A percentile compares a stretch with the other conserved stretches of the same genome.
Evolutionary conservation across 2,888 invertebrate species (phyloP).

Genomic region (Sarcophaga variegata): DNA sequence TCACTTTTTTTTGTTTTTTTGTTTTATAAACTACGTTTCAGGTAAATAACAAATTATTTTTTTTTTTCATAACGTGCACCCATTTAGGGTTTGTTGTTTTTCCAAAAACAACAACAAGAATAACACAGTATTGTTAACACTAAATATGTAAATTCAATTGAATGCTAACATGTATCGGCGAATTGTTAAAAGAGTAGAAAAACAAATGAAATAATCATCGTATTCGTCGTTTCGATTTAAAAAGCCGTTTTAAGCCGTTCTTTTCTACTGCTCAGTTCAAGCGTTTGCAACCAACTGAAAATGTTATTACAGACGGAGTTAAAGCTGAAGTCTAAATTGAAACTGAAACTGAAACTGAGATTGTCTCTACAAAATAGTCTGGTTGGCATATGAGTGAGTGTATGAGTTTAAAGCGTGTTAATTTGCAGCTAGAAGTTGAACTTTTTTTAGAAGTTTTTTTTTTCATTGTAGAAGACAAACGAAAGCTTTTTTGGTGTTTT

Average conservation of each 20-base stretch:
- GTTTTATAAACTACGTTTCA: not conserved
- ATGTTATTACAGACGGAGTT: not conserved
- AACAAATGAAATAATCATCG: no score
- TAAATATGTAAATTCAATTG: no score
- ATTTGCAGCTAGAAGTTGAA: slow-evolving; percentile 28
- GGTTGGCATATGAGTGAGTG: not conserved
- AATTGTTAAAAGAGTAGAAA: no score
- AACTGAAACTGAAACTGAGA: slow-evolving; percentile 24
- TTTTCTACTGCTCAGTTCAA: slow-evolving; percentile 34
- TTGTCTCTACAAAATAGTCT: slow-evolving; percentile 33
- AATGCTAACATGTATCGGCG: no score
- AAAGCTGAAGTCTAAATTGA: slow-evolving; percentile 29
- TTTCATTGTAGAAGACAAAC: not conserved
- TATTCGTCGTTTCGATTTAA: not conserved
- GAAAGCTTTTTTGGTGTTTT: slow-evolving; percentile 12
- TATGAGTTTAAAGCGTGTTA: not conserved
- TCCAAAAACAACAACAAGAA: slow-evolving; percentile 14
- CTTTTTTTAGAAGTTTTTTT: slow-evolving; percentile 22
- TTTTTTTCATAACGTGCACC: slow-evolving; percentile 37
- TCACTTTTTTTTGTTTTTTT: slow-evolving; percentile 27
- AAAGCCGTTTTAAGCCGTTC: slow-evolving; percentile 1
- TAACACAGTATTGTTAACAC: not conserved
- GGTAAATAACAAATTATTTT: not conserved
- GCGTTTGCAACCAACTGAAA: slow-evolving; percentile 57
- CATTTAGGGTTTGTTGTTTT: slow-evolving; percentile 58